Conservation (phyloP, 2,888 invertebrate species). For the Agapetus fuscipes region DNA sequence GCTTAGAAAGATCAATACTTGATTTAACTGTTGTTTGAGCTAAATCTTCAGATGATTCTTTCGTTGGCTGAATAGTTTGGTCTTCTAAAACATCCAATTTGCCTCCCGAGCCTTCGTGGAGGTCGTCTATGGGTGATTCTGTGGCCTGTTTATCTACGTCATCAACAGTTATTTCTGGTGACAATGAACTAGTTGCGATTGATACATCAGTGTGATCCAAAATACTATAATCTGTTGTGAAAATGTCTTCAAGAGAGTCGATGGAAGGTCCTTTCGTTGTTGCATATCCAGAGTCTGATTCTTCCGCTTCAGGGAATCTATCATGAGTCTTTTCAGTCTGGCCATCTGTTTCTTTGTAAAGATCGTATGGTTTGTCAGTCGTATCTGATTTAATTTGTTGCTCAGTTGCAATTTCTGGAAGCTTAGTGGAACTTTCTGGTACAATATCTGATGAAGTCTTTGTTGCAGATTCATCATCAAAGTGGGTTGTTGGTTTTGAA, state of each 20-base stretch:
- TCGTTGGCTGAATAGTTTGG: too few relatives aligned
- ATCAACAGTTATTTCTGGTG: not conserved
- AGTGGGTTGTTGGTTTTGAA: not conserved
- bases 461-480: not conserved
- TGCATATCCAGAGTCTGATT: constrained; percentile 2
- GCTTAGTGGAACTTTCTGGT: not conserved
- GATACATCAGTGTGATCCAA: not conserved
- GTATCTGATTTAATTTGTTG: constrained; percentile 5
- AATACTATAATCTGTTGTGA: not conserved
- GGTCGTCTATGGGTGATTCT: not conserved
- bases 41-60: constrained; percentile 2
- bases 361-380: constrained; percentile 2
- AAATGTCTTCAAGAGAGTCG: not conserved
- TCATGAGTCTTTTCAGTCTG: constrained; percentile 3
- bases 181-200: not conserved
- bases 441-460: not conserved
- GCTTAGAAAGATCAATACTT: too few relatives aligned
- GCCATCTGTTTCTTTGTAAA: constrained; percentile 5
- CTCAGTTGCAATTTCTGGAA: constrained; percentile 1
- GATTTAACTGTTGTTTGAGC: too few relatives aligned
- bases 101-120: not conserved
- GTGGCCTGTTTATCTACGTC: constrained; percentile 5
- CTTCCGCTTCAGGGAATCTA: not conserved
- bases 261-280: not conserved
- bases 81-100: not conserved